Percentiles rank a stretch among this genome's conserved stretches.
These are phyloP conservation scores for Andricus grossulariae DNA, from an alignment of 1,140 invertebrate genomes.

Conservation along the genomic window DNA sequence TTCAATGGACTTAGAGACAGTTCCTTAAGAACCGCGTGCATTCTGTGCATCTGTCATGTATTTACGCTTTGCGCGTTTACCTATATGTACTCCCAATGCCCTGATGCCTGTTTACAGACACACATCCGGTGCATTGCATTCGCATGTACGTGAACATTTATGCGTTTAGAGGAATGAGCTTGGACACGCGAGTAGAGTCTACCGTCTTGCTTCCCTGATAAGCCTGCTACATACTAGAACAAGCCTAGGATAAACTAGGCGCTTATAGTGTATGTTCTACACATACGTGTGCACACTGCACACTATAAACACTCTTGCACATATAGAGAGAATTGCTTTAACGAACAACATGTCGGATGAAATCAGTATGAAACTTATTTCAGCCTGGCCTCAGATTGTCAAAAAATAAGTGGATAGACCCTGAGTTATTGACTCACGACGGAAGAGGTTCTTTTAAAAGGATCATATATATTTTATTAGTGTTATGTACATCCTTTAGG, in stretches of 20 bases:
- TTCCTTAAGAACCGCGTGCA: slow-evolving; percentile 48
- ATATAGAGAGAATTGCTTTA: slow-evolving; percentile 2
- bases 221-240: slow-evolving; percentile 23
- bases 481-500: too few relatives aligned
- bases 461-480: too few relatives aligned
- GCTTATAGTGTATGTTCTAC: not conserved
- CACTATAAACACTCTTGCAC: not conserved
- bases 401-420: too few relatives aligned
- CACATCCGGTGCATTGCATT: slow-evolving; percentile 30
- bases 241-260: slow-evolving; percentile 13
- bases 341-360: slow-evolving; percentile 18
- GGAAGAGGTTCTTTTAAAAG: too few relatives aligned
- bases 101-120: slow-evolving; percentile 30
- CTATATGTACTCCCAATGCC: slow-evolving; percentile 30
- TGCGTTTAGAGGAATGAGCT: slow-evolving; percentile 45
- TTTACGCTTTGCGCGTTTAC: slow-evolving; percentile 39
- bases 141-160: slow-evolving; percentile 38
- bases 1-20: not conserved
- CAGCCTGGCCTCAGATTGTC: not conserved
- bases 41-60: slow-evolving; percentile 58
- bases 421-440: too few relatives aligned
- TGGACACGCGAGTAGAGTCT: slow-evolving; percentile 46
- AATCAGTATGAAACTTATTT: slow-evolving; percentile 5
- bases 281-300: not conserved
- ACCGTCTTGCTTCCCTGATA: slow-evolving; percentile 27